phyloP scores from a whole-genome alignment of 2,888 invertebrate genomes.

The Diarsia mendica region DNA sequence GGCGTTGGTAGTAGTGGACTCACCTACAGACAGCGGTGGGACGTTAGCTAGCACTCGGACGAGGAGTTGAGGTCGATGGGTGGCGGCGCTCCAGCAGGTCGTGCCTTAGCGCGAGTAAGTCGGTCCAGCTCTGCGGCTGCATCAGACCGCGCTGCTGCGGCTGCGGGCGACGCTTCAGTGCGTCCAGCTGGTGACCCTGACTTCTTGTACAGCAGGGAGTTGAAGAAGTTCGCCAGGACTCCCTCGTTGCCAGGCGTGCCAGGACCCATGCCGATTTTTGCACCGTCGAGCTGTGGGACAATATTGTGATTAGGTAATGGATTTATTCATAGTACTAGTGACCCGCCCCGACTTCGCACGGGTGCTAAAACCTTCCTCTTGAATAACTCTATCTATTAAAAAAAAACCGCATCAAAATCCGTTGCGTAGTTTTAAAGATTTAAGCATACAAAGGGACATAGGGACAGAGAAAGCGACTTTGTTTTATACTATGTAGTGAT shows the following conservation, averaged over 20 bases:
- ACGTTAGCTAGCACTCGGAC: slow-evolving; percentile 81
- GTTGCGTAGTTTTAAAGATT: no score
- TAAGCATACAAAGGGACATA: no score
- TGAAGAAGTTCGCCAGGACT: slow-evolving; percentile 99
- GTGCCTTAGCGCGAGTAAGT: slow-evolving; percentile 92
- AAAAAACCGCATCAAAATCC: no score
- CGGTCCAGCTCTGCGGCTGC: slow-evolving; percentile 98
- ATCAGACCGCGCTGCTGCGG: slow-evolving; percentile 94
- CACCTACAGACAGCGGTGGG: slow-evolving; percentile 38
- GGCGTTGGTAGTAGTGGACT: not conserved
- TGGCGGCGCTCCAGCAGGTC: slow-evolving; percentile 89
- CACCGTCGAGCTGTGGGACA: slow-evolving; percentile 91
- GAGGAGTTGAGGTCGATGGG: slow-evolving; percentile 90
- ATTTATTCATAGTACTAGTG: no score
- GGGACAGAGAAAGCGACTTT: no score
- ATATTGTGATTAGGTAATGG: no score
- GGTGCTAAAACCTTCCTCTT: no score
- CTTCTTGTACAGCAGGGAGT: slow-evolving; percentile 98
- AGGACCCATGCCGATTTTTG: slow-evolving; percentile 92
- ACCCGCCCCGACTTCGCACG: no score
- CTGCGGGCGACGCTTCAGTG: slow-evolving; percentile 76
- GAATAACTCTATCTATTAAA: no score
- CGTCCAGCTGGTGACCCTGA: slow-evolving; percentile 92
- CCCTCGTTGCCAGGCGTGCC: slow-evolving; percentile 95
- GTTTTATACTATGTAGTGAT: no score